phyloP scores from a whole-genome alignment of 2,113 vertebrate genomes.

The Hydropotes inermis region DNA sequence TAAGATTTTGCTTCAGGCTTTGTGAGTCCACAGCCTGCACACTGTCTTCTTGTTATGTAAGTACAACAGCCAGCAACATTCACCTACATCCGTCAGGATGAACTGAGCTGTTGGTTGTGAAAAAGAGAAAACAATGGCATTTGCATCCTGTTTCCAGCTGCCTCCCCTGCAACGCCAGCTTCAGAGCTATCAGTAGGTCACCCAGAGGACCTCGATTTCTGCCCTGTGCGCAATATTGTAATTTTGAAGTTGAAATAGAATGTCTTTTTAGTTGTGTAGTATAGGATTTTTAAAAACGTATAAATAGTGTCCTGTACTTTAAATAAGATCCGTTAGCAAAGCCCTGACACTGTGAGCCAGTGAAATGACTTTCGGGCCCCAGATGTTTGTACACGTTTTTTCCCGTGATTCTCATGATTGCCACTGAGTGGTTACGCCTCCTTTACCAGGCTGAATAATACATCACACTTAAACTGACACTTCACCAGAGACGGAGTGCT shows the following conservation, averaged over 20 bases:
- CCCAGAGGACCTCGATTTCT: background rate
- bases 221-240: background rate
- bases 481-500: conserved; percentile 60
- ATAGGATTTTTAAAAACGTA: conserved; percentile 40
- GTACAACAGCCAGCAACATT: background rate
- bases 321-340: conserved; percentile 45
- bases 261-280: background rate
- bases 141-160: background rate
- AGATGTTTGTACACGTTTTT: conserved; percentile 15
- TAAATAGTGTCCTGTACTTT: conserved; percentile 25
- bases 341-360: background rate
- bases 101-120: background rate
- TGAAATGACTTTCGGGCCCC: conserved; percentile 44
- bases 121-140: background rate
- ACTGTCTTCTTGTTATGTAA: background rate
- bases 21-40: background rate
- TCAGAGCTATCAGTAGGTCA: background rate
- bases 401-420: conserved; percentile 23
- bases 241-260: conserved; percentile 49
- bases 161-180: background rate
- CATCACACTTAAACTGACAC: conserved; percentile 51
- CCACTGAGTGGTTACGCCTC: conserved; percentile 46
- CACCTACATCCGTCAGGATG: background rate
- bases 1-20: background rate
- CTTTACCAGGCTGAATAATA: conserved; percentile 53